These are phyloP conservation scores for Ochropleura leucogaster DNA, from an alignment of 2,888 invertebrate genomes.

Conservation along the genomic window DNA sequence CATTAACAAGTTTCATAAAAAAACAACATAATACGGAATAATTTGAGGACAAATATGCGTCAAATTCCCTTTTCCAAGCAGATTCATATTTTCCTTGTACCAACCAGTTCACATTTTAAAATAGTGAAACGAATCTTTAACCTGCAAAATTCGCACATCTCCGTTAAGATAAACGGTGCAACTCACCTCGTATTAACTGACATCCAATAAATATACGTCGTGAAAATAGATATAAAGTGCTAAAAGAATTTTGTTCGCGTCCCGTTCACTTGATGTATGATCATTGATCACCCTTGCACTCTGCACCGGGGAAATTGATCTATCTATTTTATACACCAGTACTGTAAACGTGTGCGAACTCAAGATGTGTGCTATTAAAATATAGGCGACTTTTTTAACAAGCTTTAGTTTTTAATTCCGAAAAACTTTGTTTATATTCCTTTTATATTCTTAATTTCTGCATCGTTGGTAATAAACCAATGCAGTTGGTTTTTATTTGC, in stretches of 20 bases:
- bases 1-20: background rate
- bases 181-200: constrained; percentile 63
- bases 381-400: no score
- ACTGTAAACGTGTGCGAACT: constrained; percentile 26
- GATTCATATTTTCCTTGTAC: background rate
- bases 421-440: background rate
- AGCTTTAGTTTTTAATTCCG: no score
- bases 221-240: constrained; percentile 69
- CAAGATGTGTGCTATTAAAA: constrained; percentile 15
- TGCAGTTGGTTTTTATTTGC: background rate
- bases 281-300: constrained; percentile 65
- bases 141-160: constrained; percentile 16
- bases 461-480: background rate
- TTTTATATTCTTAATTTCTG: background rate
- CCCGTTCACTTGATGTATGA: constrained; percentile 65
- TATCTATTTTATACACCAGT: constrained; percentile 41
- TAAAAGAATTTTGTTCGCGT: constrained; percentile 68
- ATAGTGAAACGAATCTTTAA: constrained; percentile 29
- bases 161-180: constrained; percentile 53
- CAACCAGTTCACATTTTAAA: constrained; percentile 15
- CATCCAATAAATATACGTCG: constrained; percentile 66
- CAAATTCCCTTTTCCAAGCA: background rate
- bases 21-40: background rate
- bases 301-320: constrained; percentile 63
- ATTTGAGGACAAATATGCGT: no score